These are phyloP conservation scores for Dryobotodes eremita DNA, from an alignment of 2,888 invertebrate genomes.

Conservation along the genomic window DNA sequence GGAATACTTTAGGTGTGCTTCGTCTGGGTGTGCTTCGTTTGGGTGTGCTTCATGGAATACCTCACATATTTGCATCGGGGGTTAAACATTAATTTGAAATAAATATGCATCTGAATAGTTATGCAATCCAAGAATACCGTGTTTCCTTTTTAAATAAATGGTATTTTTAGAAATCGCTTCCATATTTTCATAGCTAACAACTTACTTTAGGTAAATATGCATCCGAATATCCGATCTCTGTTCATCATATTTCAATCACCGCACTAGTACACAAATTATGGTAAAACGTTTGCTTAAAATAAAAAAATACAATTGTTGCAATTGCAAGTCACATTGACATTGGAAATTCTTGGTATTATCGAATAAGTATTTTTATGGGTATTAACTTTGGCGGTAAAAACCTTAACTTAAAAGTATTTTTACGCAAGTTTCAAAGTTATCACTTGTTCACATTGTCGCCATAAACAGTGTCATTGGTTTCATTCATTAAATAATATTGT, in stretches of 20 bases:
- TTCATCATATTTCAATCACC: neutral
- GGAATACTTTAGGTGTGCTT: too few species aligned
- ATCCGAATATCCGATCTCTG: too few species aligned
- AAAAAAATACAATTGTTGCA: neutral
- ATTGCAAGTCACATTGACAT: neutral
- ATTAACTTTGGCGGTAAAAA: neutral
- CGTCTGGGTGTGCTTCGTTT: too few species aligned
- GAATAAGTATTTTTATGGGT: neutral
- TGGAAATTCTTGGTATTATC: neutral
- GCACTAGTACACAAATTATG: neutral
- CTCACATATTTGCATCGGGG: too few species aligned
- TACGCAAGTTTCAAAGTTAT: slow-evolving; percentile 11
- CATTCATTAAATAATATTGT: neutral
- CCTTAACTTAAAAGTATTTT: neutral
- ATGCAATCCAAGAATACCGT: too few species aligned
- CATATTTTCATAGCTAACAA: too few species aligned
- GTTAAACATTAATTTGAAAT: too few species aligned
- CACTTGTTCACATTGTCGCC: slow-evolving; percentile 12
- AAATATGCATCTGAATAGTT: too few species aligned
- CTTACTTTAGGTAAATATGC: too few species aligned
- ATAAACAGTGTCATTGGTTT: slow-evolving; percentile 6
- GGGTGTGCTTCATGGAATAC: too few species aligned
- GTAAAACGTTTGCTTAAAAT: neutral
- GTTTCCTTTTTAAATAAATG: too few species aligned
- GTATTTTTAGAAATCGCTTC: too few species aligned